Conservation (phyloP, 2,797 vertebrate species). For the Tarsius wallacei region DNA sequence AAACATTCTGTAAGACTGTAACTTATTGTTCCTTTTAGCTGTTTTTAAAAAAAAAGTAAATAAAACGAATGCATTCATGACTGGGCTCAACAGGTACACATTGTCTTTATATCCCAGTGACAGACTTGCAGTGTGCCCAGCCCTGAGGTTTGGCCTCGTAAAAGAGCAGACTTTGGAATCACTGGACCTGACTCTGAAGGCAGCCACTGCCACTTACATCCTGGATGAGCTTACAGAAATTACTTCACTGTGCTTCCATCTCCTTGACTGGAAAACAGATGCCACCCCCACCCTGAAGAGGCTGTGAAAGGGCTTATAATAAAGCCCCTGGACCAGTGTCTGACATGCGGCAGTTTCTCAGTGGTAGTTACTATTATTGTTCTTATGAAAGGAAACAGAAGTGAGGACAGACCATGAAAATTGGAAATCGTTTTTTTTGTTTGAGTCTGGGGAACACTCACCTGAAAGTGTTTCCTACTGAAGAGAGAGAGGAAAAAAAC, state of each 20-base stretch:
- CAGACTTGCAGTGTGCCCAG: neutral
- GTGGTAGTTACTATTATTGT: too few species aligned
- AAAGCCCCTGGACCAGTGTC: neutral
- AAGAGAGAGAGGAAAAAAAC: constrained; percentile 14
- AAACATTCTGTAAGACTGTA: neutral
- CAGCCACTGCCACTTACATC: neutral
- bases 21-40: constrained; percentile 18
- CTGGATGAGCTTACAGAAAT: neutral
- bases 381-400: neutral
- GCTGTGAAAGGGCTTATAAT: neutral
- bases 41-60: neutral
- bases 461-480: constrained; percentile 87
- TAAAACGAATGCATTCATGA: neutral
- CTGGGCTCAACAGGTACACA: neutral
- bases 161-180: constrained; percentile 32
- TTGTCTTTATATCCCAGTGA: neutral
- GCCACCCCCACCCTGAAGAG: neutral
- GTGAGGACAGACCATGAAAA: neutral
- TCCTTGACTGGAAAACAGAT: neutral
- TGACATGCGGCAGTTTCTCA: neutral
- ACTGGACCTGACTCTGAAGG: neutral
- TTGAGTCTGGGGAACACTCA: constrained; percentile 80
- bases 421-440: neutral
- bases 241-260: neutral
- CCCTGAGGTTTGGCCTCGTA: neutral